Conservation (phyloP, 2,888 invertebrate species). For the Acanthoscelides obtectus region DNA sequence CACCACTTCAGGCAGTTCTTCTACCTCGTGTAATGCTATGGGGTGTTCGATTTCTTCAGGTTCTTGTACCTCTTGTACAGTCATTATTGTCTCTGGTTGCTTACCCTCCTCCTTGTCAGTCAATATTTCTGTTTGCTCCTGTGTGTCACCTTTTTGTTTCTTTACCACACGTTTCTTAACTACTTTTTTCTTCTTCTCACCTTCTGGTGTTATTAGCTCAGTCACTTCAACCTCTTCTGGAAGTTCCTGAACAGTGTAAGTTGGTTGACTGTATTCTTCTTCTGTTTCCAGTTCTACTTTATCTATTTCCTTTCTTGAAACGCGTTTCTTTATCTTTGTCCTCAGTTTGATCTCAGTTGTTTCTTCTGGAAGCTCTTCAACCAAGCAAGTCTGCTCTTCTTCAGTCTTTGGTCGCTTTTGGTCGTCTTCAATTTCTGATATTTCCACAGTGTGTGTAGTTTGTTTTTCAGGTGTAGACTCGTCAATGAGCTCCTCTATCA, state of each 20-base stretch:
- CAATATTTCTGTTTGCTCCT: slow-evolving; percentile 45
- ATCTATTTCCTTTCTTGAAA: slow-evolving; percentile 34
- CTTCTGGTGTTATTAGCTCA: slow-evolving; percentile 14
- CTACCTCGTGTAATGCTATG: slow-evolving; percentile 24
- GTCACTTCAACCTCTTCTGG: slow-evolving; percentile 29
- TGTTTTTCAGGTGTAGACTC: slow-evolving; percentile 33
- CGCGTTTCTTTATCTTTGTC: slow-evolving; percentile 6
- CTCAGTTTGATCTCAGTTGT: slow-evolving; percentile 19
- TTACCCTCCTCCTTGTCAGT: slow-evolving; percentile 43
- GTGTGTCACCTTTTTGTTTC: slow-evolving; percentile 33
- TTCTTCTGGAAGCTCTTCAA: slow-evolving; percentile 33
- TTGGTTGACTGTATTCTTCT: slow-evolving; percentile 10
- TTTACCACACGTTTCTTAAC: slow-evolving; percentile 32
- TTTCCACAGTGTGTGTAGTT: slow-evolving; percentile 23
- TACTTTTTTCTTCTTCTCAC: slow-evolving; percentile 30
- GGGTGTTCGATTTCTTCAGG: slow-evolving; percentile 35
- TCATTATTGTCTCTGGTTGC: slow-evolving; percentile 42
- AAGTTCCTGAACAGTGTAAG: slow-evolving; percentile 27
- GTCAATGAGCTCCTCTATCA: slow-evolving; percentile 52
- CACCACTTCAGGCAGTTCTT: slow-evolving; percentile 42
- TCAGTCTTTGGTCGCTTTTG: background rate
- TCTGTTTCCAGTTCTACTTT: slow-evolving; percentile 37
- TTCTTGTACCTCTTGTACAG: slow-evolving; percentile 39
- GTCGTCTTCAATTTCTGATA: slow-evolving; percentile 21
- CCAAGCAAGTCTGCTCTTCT: slow-evolving; percentile 7